Evolutionary conservation across 2,888 invertebrate species (phyloP).

Genomic region (Hypomecis punctinalis): DNA sequence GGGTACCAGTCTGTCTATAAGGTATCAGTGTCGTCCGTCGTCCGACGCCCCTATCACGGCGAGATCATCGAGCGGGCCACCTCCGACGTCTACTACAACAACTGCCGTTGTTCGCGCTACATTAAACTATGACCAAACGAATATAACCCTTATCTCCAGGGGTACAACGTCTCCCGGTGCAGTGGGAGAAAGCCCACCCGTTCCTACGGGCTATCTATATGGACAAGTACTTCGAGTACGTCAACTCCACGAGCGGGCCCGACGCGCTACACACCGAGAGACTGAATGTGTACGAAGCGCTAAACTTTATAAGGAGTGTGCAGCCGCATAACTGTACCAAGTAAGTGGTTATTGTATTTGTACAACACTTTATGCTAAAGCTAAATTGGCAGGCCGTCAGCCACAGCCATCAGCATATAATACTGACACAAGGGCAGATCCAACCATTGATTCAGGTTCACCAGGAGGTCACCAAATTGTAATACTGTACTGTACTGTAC

Average conservation of each 20-base stretch:
- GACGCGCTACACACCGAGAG: slow-evolving; percentile 87
- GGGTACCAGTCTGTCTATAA: too few species aligned
- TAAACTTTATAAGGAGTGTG: slow-evolving; percentile 91
- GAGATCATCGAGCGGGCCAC: slow-evolving; percentile 97
- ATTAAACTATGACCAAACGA: too few species aligned
- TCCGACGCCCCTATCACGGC: slow-evolving; percentile 95
- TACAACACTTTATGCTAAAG: too few species aligned
- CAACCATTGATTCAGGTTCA: too few species aligned
- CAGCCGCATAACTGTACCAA: slow-evolving; percentile 85
- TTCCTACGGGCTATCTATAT: slow-evolving; percentile 90
- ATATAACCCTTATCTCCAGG: slow-evolving; percentile 77
- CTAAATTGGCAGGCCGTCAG: too few species aligned
- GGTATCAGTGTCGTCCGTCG: slow-evolving; percentile 96
- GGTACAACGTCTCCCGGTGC: slow-evolving; percentile 93
- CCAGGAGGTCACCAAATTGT: too few species aligned
- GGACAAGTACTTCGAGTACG: slow-evolving; percentile 90
- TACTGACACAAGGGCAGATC: too few species aligned
- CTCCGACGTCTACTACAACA: slow-evolving; percentile 95
- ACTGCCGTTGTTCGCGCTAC: too few species aligned
- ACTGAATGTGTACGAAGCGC: slow-evolving; percentile 90
- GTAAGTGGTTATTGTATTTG: slow-evolving; percentile 68
- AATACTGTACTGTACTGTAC: too few species aligned
- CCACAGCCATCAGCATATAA: too few species aligned
- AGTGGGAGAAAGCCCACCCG: slow-evolving; percentile 91
- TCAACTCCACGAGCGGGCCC: slow-evolving; percentile 88